Base-by-base conservation (phyloP, 1,140 invertebrate species). In the Teleopsis dalmanni region DNA sequence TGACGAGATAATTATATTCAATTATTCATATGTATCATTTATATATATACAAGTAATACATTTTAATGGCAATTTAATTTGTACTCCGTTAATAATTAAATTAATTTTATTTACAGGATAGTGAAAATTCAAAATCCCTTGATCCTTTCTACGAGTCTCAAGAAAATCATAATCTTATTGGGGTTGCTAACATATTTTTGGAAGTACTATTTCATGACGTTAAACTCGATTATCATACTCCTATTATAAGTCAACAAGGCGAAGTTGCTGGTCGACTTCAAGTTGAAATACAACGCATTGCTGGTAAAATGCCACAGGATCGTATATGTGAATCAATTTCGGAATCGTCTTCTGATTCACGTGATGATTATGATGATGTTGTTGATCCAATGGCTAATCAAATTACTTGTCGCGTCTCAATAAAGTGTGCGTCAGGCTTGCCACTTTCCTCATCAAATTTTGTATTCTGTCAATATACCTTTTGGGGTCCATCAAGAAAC, bases 241-340 rank as follows among this genome's bases (percentile, higher is more conserved):
- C 96, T 13, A 97, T 99, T 60, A 98, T 99, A 53, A 97, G 91
- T 70, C 95, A 98, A 71, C 96, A 99, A 75, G 96, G 95, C 44
- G 95, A 98, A 77, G 93, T 97, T 50, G 85, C 87, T 57, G 87
- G 85, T 7, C 78, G 88, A 58, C 70, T 92, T 46, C 84, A 87
- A 74, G 87, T 96, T 52, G 91, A 95, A 72, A 78, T 96, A 46
- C 85, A 84, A 60, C 81, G 91, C 35, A 79, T 91, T 29, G 79
- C 82, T 9, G 92, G 92, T 1, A 81, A 83, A 55, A 83, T 92
- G 64, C 88, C 91, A 1, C 85, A 90, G 64, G 88, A 91, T 67
- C 75, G 87, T 54, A 85, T 89, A 56, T 88, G 85, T 65, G 88
- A 90, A 70, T 84, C 87, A 1, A 84, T 83, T 2, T 90, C 87